phyloP scores from a whole-genome alignment of 2,888 invertebrate genomes.

The Girardia tigrina region DNA sequence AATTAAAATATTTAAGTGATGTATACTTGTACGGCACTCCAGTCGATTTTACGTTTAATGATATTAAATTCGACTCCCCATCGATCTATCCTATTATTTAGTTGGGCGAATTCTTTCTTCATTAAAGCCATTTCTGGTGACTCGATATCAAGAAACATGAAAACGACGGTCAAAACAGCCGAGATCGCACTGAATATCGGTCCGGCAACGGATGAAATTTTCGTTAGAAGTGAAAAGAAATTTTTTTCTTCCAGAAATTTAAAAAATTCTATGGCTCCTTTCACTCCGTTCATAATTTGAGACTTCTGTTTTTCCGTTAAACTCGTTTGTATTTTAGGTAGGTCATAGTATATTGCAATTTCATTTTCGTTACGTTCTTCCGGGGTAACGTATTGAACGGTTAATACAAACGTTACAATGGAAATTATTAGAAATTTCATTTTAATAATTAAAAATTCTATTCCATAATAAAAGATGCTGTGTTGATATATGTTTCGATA shows the following conservation, averaged over 20 bases:
- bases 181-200: conserved; percentile 26
- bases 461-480: not conserved
- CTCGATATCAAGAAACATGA: conserved; percentile 32
- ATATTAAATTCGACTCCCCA: conserved; percentile 29
- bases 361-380: not conserved
- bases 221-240: conserved; percentile 28
- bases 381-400: not conserved
- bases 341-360: not conserved
- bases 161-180: conserved; percentile 25
- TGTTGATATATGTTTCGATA: not conserved
- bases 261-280: conserved; percentile 21
- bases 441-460: not conserved
- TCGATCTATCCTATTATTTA: conserved; percentile 28
- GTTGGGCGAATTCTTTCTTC: conserved; percentile 28
- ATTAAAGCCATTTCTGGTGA: conserved; percentile 33
- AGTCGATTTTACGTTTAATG: conserved; percentile 32
- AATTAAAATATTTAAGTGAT: too few species aligned
- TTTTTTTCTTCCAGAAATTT: conserved; percentile 32
- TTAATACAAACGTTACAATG: not conserved
- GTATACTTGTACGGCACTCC: conserved; percentile 34
- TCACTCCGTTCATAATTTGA: conserved; percentile 29
- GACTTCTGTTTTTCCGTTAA: conserved; percentile 25
- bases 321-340: not conserved
- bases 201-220: conserved; percentile 30
- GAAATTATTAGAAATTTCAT: not conserved